Evolutionary conservation across 2,888 invertebrate genomes (phyloP).

Genomic region (Caenorhabditis sulstoni): DNA sequence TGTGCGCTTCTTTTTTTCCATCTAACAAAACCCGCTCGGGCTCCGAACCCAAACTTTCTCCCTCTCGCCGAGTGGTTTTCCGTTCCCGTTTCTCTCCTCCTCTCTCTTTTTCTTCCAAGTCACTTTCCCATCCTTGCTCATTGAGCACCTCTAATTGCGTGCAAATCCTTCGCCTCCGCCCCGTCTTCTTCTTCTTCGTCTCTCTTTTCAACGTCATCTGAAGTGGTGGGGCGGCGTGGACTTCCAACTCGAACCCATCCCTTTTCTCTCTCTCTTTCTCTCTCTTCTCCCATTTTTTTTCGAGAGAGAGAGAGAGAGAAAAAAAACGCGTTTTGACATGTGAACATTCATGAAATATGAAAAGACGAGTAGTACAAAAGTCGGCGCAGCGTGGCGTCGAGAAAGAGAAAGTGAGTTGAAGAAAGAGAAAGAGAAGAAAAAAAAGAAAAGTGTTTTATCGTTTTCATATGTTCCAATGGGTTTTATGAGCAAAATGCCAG

Average conservation of each 20-base stretch:
- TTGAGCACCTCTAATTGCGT: constrained; percentile 60
- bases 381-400: too few relatives aligned
- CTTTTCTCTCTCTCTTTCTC: too few relatives aligned
- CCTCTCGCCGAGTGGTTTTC: constrained; percentile 12
- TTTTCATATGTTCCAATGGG: constrained; percentile 46
- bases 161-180: constrained; percentile 48
- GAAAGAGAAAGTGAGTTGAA: too few relatives aligned
- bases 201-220: constrained; percentile 13
- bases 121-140: constrained; percentile 55
- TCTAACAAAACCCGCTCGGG: background rate
- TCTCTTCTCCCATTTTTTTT: too few relatives aligned
- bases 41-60: background rate
- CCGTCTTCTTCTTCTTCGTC: constrained; percentile 15
- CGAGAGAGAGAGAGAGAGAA: too few relatives aligned
- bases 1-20: background rate
- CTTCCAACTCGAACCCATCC: too few relatives aligned
- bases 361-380: too few relatives aligned
- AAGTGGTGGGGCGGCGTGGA: too few relatives aligned
- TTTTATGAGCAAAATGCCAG: background rate
- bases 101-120: background rate
- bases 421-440: background rate
- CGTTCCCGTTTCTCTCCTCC: constrained; percentile 14
- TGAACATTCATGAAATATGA: too few relatives aligned
- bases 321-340: too few relatives aligned
- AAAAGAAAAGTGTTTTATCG: constrained; percentile 42